A percentile compares a stretch with the other conserved stretches of the same genome.
Evolutionary conservation across 2,888 invertebrate genomes (phyloP).

Genomic region (Arctia plantaginis): DNA sequence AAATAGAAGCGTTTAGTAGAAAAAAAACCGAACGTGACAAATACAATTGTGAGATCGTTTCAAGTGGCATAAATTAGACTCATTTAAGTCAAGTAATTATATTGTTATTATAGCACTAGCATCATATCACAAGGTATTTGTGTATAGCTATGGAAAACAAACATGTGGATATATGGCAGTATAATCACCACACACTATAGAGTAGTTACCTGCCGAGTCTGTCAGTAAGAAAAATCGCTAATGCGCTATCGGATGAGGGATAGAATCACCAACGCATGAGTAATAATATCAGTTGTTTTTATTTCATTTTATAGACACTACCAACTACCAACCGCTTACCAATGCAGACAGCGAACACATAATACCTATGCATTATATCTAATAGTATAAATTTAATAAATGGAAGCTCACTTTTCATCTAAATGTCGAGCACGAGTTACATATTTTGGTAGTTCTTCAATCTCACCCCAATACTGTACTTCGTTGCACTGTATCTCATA

Average conservation of each 20-base stretch:
- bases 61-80: too few relatives aligned
- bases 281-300: not conserved
- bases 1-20: not conserved
- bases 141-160: too few relatives aligned
- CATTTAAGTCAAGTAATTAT: too few relatives aligned
- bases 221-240: too few relatives aligned
- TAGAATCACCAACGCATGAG: not conserved
- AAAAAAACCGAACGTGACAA: not conserved
- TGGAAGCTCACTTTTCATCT: slow-evolving; percentile 87
- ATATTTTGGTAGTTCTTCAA: slow-evolving; percentile 93
- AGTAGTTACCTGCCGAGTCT: too few relatives aligned
- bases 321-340: not conserved
- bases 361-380: not conserved
- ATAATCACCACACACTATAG: not conserved
- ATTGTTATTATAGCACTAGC: too few relatives aligned
- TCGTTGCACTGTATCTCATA: slow-evolving; percentile 94
- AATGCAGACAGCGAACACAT: not conserved
- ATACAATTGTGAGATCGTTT: too few relatives aligned
- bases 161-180: not conserved
- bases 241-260: not conserved
- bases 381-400: not conserved
- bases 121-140: too few relatives aligned
- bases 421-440: slow-evolving; percentile 92
- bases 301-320: not conserved
- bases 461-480: slow-evolving; percentile 94